phyloP scores from a whole-genome alignment of 1,140 invertebrate species.

The Aphaenogaster ashmeadi region DNA sequence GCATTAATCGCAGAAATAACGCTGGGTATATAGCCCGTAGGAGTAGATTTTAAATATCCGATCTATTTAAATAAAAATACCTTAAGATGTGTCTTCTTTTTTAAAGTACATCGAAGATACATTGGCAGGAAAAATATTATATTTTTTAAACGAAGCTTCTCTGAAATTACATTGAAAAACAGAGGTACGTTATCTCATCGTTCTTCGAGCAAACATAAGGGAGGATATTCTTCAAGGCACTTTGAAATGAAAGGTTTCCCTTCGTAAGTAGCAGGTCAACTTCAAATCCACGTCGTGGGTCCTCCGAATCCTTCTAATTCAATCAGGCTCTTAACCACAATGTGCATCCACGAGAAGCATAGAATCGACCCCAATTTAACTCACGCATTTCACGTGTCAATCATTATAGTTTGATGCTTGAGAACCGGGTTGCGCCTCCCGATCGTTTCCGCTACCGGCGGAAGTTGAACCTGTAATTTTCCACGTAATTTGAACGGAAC shows the following conservation, averaged over 20 bases:
- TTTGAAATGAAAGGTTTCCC: constrained; percentile 69
- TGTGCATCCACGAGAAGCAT: constrained; percentile 39
- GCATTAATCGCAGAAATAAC: constrained; percentile 42
- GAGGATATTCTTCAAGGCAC: constrained; percentile 44
- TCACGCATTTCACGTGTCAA: constrained; percentile 72
- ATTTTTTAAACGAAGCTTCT: background rate
- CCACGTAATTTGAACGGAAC: constrained; percentile 79
- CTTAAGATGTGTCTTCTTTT: background rate
- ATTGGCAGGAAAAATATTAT: background rate
- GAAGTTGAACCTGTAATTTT: constrained; percentile 82
- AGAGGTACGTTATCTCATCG: constrained; percentile 67
- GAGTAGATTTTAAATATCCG: constrained; percentile 11
- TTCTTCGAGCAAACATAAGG: constrained; percentile 68
- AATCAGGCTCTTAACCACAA: constrained; percentile 61
- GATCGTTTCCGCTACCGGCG: constrained; percentile 81
- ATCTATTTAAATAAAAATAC: background rate
- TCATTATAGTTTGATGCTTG: constrained; percentile 74
- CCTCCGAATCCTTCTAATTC: constrained; percentile 70
- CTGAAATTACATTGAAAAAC: background rate
- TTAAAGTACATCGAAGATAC: background rate
- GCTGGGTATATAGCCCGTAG: background rate
- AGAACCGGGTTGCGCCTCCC: constrained; percentile 62
- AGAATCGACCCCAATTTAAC: constrained; percentile 56
- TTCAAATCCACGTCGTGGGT: constrained; percentile 52
- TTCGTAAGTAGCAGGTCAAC: constrained; percentile 71